Conservation (phyloP, 2,797 vertebrate species). For the Neosilurus hyrtlii region DNA sequence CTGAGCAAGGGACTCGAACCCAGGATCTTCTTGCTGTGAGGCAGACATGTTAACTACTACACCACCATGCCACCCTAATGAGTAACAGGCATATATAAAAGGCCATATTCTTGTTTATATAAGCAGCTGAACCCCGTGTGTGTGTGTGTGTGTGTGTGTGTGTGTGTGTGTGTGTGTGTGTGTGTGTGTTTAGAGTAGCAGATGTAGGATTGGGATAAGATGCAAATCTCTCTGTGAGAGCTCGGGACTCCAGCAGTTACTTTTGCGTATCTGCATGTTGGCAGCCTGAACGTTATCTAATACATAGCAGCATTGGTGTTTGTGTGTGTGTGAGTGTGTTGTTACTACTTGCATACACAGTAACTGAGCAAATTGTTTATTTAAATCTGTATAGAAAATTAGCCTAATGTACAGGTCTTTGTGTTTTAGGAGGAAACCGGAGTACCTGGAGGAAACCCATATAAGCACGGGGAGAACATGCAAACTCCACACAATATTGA, state of each 20-base stretch:
- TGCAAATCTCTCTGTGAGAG: constrained; percentile 34
- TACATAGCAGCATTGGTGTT: background rate
- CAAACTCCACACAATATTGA: too few species aligned
- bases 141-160: background rate
- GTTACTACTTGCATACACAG: background rate
- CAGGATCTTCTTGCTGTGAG: too few species aligned
- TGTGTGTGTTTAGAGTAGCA: constrained; percentile 12
- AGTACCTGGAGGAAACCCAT: too few species aligned
- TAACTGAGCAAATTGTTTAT: background rate
- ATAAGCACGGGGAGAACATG: too few species aligned
- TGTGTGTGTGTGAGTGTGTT: constrained; percentile 1
- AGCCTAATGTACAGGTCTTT: too few species aligned
- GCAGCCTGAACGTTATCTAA: constrained; percentile 34
- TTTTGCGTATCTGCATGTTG: constrained; percentile 37
- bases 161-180: constrained; percentile 10
- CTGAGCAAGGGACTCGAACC: too few species aligned
- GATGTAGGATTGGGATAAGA: constrained; percentile 8
- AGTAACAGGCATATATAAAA: background rate
- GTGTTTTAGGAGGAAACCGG: too few species aligned
- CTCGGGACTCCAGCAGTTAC: constrained; percentile 37
- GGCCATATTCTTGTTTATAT: background rate
- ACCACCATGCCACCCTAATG: too few species aligned
- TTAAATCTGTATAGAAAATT: background rate
- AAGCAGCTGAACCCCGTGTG: background rate
- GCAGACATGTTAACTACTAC: too few species aligned